phyloP scores from a whole-genome alignment of 2,797 vertebrate genomes.

The Odontamblyopus rebecca region DNA sequence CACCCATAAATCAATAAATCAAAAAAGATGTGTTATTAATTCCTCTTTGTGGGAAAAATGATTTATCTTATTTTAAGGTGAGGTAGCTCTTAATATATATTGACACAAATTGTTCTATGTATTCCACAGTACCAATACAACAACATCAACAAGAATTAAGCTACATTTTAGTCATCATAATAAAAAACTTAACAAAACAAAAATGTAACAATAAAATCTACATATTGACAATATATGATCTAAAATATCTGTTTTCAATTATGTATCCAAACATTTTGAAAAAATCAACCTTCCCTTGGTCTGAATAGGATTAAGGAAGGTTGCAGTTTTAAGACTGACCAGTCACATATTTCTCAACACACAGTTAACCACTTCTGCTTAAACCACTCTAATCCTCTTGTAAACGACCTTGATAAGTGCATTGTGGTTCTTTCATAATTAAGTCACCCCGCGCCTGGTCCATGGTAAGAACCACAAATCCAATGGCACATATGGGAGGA shows the following conservation, averaged over 20 bases:
- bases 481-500: conserved; percentile 18
- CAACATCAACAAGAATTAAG: background rate
- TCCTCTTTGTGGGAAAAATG: background rate
- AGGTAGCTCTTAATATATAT: too few relatives aligned
- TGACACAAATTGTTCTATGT: too few relatives aligned
- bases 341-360: background rate
- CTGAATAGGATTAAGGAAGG: background rate
- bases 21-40: too few relatives aligned
- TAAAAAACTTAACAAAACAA: too few relatives aligned
- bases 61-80: background rate
- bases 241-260: background rate
- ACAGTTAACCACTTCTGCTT: background rate
- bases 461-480: conserved; percentile 26
- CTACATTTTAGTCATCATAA: background rate
- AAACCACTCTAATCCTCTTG: background rate
- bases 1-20: background rate
- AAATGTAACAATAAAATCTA: too few relatives aligned
- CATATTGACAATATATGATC: too few relatives aligned
- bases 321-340: background rate
- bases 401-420: conserved; percentile 5
- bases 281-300: background rate
- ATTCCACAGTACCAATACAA: background rate
- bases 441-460: conserved; percentile 28
- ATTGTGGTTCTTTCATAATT: background rate
- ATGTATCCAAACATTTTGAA: background rate